Percentiles rank a stretch among this genome's conserved stretches.
Conservation (phyloP, 2,113 vertebrate species). For the Paralichthys olivaceus region DNA sequence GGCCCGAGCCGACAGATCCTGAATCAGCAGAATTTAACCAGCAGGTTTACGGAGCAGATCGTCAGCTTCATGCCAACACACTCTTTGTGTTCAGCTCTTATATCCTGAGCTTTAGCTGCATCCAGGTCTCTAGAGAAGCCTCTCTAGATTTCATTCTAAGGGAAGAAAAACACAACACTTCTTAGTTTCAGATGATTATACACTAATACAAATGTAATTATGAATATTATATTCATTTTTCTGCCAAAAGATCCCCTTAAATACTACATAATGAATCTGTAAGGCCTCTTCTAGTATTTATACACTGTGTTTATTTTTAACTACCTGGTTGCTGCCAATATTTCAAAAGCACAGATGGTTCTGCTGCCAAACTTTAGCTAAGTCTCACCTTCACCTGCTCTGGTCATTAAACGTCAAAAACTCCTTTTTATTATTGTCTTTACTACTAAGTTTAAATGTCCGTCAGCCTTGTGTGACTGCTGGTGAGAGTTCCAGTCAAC, state of each 20-base stretch:
- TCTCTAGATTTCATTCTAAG: no score
- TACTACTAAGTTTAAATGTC: background rate
- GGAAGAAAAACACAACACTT: no score
- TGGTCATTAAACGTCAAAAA: background rate
- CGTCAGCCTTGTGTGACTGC: background rate
- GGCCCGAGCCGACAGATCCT: conserved; percentile 24
- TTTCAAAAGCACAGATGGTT: background rate
- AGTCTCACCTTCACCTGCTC: background rate
- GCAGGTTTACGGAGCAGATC: conserved; percentile 12
- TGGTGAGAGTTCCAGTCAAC: background rate
- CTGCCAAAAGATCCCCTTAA: background rate
- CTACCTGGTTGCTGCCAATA: background rate
- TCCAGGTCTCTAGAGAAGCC: background rate
- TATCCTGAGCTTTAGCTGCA: background rate
- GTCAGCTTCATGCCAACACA: conserved; percentile 7
- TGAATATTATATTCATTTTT: background rate
- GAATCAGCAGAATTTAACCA: conserved; percentile 51
- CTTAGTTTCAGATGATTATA: no score
- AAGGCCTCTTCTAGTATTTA: background rate
- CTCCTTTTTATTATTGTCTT: background rate
- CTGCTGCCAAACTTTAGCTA: background rate
- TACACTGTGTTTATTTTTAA: background rate
- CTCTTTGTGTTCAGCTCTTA: background rate
- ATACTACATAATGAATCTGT: background rate
- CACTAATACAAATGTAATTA: no score